phyloP scores from a whole-genome alignment of 1,140 invertebrate genomes.

The Macrostomum lignano region DNA sequence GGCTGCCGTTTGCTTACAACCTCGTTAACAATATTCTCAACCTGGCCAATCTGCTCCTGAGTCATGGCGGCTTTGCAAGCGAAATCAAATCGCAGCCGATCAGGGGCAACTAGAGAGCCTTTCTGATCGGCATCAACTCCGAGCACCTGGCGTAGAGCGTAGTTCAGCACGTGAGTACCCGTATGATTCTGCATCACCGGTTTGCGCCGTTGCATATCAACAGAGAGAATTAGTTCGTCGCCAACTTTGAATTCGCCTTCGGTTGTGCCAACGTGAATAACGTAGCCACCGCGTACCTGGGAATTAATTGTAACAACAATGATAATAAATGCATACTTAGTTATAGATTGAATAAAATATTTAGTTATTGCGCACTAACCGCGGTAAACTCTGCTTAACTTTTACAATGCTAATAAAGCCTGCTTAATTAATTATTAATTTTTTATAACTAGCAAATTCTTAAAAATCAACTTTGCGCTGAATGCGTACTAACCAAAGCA shows the following conservation, averaged over 20 bases:
- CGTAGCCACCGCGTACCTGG: conserved; percentile 77
- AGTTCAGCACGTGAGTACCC: conserved; percentile 85
- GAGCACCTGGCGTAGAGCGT: conserved; percentile 58
- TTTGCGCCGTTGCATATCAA: conserved; percentile 52
- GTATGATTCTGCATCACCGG: conserved; percentile 90
- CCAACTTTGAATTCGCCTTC: conserved; percentile 54
- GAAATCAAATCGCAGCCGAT: conserved; percentile 83
- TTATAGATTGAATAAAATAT: no score
- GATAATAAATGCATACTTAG: no score
- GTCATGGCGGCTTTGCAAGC: conserved; percentile 42
- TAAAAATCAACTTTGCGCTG: no score
- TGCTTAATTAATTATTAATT: no score
- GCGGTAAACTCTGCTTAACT: no score
- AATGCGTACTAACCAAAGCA: no score
- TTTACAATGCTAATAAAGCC: no score
- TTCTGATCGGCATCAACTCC: conserved; percentile 75
- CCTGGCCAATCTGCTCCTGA: conserved; percentile 41
- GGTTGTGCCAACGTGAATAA: conserved; percentile 61
- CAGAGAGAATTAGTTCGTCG: conserved; percentile 47
- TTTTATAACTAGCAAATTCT: no score
- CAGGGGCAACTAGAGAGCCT: conserved; percentile 88
- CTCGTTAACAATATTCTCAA: conserved; percentile 47
- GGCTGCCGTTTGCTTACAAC: conserved; percentile 47
- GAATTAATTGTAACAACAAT: no score
- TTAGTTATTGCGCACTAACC: no score